Conservation (phyloP, 1,140 invertebrate species). For the Bombus affinis region DNA sequence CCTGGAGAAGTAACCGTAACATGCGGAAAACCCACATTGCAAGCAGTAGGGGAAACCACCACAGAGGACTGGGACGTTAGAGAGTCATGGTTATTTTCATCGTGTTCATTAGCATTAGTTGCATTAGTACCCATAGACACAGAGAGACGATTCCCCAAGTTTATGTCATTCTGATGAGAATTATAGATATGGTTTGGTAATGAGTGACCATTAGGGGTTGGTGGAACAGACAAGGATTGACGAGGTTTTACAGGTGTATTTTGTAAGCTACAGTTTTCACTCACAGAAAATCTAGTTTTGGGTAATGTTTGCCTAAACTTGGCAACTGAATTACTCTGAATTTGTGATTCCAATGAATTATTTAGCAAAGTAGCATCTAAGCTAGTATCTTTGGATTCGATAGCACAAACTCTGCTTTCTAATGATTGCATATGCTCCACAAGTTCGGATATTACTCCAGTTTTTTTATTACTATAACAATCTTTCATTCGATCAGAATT, state of each 20-base stretch:
- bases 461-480: constrained; percentile 74
- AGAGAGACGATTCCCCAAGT: not conserved
- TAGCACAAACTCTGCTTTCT: constrained; percentile 83
- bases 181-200: constrained; percentile 63
- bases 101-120: constrained; percentile 60
- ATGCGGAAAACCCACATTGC: constrained; percentile 70
- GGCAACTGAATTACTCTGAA: constrained; percentile 3
- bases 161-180: constrained; percentile 47
- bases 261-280: constrained; percentile 68
- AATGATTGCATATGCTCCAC: constrained; percentile 85
- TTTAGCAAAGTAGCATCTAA: constrained; percentile 66
- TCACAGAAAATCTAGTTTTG: constrained; percentile 70
- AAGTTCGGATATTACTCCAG: constrained; percentile 85
- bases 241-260: constrained; percentile 69
- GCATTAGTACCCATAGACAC: constrained; percentile 52
- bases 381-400: constrained; percentile 78
- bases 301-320: constrained; percentile 58
- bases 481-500: constrained; percentile 75
- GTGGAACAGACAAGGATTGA: constrained; percentile 71
- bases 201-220: constrained; percentile 70
- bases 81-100: constrained; percentile 71
- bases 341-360: constrained; percentile 62
- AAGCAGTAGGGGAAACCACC: constrained; percentile 53
- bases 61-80: constrained; percentile 62
- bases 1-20: constrained; percentile 57